A percentile compares a stretch with the other conserved stretches of the same genome.
Evolutionary conservation across 2,113 vertebrate species (phyloP).

Genomic region (Oryzias woworae): DNA sequence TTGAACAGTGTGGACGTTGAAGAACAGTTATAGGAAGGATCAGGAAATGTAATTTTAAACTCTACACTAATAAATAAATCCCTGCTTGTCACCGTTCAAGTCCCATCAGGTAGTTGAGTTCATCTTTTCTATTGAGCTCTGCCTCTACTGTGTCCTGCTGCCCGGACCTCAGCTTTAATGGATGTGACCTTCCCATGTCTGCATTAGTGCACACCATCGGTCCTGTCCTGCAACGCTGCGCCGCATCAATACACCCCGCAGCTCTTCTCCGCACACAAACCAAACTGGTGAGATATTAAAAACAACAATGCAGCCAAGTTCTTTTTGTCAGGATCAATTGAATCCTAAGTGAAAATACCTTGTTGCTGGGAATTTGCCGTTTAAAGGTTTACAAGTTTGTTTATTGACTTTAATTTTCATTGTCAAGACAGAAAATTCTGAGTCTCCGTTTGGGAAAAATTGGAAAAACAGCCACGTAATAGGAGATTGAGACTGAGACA

Average conservation of each 20-base stretch:
- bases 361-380: slow-evolving; percentile 5
- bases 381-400: slow-evolving; percentile 8
- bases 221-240: slow-evolving; percentile 48
- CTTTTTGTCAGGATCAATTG: slow-evolving; percentile 45
- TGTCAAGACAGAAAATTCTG: slow-evolving; percentile 22
- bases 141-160: slow-evolving; percentile 22
- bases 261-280: slow-evolving; percentile 35
- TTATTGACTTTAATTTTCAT: slow-evolving; percentile 4
- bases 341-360: slow-evolving; percentile 20
- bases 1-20: background rate
- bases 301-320: slow-evolving; percentile 31
- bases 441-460: slow-evolving; percentile 13
- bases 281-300: slow-evolving; percentile 57
- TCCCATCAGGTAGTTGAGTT: background rate
- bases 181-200: slow-evolving; percentile 48
- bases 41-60: background rate
- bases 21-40: background rate
- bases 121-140: slow-evolving; percentile 3
- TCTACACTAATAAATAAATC: background rate
- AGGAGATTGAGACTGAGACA: slow-evolving; percentile 22
- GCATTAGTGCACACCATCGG: slow-evolving; percentile 48
- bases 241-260: slow-evolving; percentile 56
- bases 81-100: background rate
- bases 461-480: slow-evolving; percentile 27
- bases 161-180: slow-evolving; percentile 56